Conservation (phyloP, 35 echinoderm and acorn worm species). For the Hemicentrotus pulcherrimus region DNA sequence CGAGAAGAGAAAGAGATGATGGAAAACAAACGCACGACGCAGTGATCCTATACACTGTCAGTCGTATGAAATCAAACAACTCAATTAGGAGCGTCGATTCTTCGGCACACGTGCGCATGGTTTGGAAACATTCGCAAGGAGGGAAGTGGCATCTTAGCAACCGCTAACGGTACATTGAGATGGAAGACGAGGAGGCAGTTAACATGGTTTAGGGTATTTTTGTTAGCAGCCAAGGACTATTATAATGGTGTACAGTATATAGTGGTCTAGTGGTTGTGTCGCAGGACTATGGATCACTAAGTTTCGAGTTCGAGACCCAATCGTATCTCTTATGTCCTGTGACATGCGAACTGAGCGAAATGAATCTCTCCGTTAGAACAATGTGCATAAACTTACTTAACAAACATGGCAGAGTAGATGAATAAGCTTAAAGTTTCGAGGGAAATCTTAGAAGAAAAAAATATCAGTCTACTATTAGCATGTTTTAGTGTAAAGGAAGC, state of each 20-base stretch:
- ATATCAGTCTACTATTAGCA: no score
- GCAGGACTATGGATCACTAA: neutral
- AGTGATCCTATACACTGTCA: neutral
- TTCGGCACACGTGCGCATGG: neutral
- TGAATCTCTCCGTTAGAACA: no score
- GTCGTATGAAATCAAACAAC: neutral
- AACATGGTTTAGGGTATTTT: neutral
- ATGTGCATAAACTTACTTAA: no score
- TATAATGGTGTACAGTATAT: neutral
- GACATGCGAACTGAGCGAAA: no score
- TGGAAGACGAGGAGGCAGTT: neutral
- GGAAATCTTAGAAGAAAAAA: neutral
- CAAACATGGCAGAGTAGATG: no score
- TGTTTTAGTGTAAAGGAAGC: no score
- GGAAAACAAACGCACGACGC: neutral
- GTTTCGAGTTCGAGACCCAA: neutral
- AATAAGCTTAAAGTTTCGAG: neutral
- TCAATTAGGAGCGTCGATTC: neutral
- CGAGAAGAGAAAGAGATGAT: neutral
- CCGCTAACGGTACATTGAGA: neutral
- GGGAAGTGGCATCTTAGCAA: neutral
- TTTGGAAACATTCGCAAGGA: neutral
- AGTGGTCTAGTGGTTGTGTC: neutral
- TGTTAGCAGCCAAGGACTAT: neutral
- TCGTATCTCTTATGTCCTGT: no score